These are phyloP conservation scores for Miniopterus natalensis DNA, from an alignment of 2,113 vertebrate genomes.

Conservation along the genomic window DNA sequence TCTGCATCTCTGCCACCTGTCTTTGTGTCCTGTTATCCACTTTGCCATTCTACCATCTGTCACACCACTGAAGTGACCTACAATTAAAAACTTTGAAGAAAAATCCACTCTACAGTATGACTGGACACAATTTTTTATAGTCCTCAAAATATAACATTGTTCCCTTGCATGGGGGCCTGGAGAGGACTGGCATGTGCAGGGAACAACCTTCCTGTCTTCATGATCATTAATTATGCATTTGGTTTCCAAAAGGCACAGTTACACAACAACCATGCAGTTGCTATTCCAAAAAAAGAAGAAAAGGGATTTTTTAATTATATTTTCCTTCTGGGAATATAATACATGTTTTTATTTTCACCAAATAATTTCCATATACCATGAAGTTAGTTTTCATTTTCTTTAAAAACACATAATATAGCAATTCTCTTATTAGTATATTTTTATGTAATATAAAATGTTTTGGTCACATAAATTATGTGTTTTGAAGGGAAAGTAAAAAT, in stretches of 20 bases:
- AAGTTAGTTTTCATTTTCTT: conserved; percentile 45
- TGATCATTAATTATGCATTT: conserved; percentile 61
- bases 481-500: conserved; percentile 44
- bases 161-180: neutral
- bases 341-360: conserved; percentile 31
- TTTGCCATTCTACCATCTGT: conserved; percentile 75
- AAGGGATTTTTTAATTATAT: neutral
- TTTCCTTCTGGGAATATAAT: conserved; percentile 21
- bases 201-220: conserved; percentile 46
- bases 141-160: neutral
- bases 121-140: neutral
- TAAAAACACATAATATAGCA: neutral
- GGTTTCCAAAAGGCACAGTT: conserved; percentile 53
- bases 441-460: neutral
- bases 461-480: neutral
- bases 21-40: conserved; percentile 61
- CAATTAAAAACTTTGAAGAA: conserved; percentile 70
- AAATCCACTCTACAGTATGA: conserved; percentile 4
- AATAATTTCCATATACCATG: neutral
- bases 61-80: conserved; percentile 56
- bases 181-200: neutral
- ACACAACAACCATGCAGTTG: conserved; percentile 61
- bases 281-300: neutral
- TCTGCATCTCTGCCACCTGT: conserved; percentile 42
- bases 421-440: neutral